A percentile compares a stretch with the other conserved stretches of the same genome.
phyloP scores from a whole-genome alignment of 2,113 vertebrate genomes.

The Tychaedon coryphoeus region DNA sequence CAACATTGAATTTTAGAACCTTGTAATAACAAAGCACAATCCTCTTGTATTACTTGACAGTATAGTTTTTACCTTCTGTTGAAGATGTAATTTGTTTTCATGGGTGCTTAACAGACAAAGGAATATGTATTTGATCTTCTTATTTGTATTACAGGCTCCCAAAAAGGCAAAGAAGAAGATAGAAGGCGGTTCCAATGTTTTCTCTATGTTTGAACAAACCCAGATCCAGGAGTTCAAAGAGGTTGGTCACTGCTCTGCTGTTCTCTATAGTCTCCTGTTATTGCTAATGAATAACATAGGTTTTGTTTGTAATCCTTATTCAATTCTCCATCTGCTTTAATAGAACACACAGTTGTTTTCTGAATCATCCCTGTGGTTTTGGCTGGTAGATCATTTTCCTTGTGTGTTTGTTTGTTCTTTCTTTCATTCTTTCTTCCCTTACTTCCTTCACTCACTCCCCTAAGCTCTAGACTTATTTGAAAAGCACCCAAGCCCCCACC shows the following conservation, averaged over 20 bases:
- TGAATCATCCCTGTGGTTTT: constrained; percentile 61
- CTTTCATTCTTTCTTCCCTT: background rate
- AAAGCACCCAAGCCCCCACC: background rate
- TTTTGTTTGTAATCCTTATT: constrained; percentile 36
- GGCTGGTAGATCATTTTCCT: constrained; percentile 33
- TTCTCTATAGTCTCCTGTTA: background rate
- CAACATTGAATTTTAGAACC: background rate
- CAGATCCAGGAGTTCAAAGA: constrained; percentile 95
- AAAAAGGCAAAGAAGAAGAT: constrained; percentile 87
- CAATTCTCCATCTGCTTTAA: constrained; percentile 42
- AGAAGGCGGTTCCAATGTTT: constrained; percentile 85
- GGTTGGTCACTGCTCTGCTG: constrained; percentile 65
- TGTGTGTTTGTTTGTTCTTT: background rate
- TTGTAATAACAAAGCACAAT: background rate
- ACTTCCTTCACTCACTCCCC: background rate
- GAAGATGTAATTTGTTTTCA: background rate
- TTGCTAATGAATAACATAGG: constrained; percentile 38
- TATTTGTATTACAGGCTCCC: constrained; percentile 73
- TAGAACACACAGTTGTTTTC: constrained; percentile 55
- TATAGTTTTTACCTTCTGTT: background rate
- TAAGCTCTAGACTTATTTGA: background rate
- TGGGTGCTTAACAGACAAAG: background rate
- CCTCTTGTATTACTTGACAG: background rate
- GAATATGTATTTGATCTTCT: background rate
- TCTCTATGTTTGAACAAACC: constrained; percentile 91